phyloP scores from a whole-genome alignment of 2,113 vertebrate genomes.

The Hippotragus niger region DNA sequence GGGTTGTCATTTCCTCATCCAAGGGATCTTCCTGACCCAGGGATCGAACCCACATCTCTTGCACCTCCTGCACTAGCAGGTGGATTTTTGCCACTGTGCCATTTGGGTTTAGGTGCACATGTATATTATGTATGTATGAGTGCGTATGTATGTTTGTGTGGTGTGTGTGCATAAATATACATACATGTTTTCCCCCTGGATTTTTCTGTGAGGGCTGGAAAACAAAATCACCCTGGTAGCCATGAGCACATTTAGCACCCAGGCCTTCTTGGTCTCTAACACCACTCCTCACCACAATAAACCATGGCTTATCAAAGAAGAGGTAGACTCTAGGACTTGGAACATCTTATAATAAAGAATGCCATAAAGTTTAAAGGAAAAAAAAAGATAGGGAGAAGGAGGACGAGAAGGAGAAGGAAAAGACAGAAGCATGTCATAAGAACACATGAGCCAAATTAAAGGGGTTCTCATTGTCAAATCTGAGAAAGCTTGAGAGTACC shows the following conservation, averaged over 20 bases:
- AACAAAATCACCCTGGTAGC: not conserved
- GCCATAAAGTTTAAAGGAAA: not conserved
- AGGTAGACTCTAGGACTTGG: not conserved
- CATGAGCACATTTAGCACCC: not conserved
- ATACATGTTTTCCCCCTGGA: not conserved
- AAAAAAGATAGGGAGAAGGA: not conserved
- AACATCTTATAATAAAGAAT: not conserved
- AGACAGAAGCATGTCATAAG: not conserved
- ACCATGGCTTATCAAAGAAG: not conserved
- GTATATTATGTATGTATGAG: not conserved
- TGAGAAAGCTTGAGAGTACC: not conserved
- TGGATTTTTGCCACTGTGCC: not conserved
- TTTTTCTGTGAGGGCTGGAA: not conserved
- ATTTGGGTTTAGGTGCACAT: not conserved
- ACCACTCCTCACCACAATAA: not conserved
- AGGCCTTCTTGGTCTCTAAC: not conserved
- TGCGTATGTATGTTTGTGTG: not conserved
- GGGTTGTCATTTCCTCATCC: not conserved
- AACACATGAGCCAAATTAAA: not conserved
- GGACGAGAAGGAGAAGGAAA: not conserved
- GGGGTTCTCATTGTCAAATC: not conserved
- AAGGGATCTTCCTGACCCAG: not conserved
- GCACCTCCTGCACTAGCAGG: not conserved
- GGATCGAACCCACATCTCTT: not conserved
- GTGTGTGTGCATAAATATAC: not conserved